Conservation (phyloP, 2,888 invertebrate species). For the Sturmia bella region DNA sequence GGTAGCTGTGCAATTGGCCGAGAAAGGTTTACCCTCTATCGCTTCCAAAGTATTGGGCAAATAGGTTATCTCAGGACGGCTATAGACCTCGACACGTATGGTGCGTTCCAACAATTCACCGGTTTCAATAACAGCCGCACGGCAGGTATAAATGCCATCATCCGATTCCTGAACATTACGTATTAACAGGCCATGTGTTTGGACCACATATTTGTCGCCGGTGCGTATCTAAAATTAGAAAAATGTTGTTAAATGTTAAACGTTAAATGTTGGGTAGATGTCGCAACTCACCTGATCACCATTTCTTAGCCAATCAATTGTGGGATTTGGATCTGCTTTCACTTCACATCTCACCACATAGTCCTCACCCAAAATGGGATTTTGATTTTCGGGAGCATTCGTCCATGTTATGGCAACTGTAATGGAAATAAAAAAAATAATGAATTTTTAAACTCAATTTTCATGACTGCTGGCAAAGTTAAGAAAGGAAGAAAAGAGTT, state of each 20-base stretch:
- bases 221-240: constrained; percentile 83
- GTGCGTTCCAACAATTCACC: constrained; percentile 89
- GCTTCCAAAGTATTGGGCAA: constrained; percentile 86
- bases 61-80: constrained; percentile 87
- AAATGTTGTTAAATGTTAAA: background rate
- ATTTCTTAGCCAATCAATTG: constrained; percentile 93
- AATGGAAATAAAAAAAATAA: no score
- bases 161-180: constrained; percentile 90
- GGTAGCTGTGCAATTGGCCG: constrained; percentile 88
- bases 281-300: constrained; percentile 84
- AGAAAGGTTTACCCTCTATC: constrained; percentile 90
- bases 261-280: background rate
- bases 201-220: constrained; percentile 88
- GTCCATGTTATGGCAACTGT: constrained; percentile 93
- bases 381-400: constrained; percentile 92
- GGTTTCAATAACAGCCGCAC: constrained; percentile 91
- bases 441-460: no score
- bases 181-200: constrained; percentile 89
- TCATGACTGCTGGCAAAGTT: no score
- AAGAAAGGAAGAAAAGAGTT: no score
- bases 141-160: constrained; percentile 93
- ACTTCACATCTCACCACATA: constrained; percentile 92
- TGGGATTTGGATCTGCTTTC: constrained; percentile 91
- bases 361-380: constrained; percentile 88
- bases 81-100: constrained; percentile 91